Conservation (phyloP, 1,140 invertebrate genomes). For the Hestina assimilis region DNA sequence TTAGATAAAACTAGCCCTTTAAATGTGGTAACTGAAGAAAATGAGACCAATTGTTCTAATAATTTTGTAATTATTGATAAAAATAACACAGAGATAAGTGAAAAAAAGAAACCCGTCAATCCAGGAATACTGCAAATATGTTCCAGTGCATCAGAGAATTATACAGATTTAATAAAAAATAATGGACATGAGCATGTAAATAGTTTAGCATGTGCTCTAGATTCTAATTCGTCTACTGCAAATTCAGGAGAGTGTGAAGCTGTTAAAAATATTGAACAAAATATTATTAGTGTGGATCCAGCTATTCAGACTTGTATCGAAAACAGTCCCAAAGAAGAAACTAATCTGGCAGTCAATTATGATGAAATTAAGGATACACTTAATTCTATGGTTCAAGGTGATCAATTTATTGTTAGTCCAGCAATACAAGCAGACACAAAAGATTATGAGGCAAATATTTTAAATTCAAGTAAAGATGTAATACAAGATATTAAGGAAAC, state of each 20-base stretch:
- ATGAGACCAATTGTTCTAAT: not conserved
- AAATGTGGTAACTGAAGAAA: conserved; percentile 5
- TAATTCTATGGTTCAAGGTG: not conserved
- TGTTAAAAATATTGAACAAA: not conserved
- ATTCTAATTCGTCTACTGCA: not conserved
- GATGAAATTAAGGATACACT: not conserved
- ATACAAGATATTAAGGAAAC: not conserved
- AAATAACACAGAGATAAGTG: not conserved
- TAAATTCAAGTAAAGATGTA: not conserved
- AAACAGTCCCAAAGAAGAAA: too few relatives aligned
- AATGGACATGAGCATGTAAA: not conserved
- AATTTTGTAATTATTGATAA: not conserved
- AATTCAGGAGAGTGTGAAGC: not conserved
- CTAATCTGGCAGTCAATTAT: not conserved
- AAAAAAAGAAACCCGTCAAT: not conserved
- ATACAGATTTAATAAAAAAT: too few relatives aligned
- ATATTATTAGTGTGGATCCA: too few relatives aligned
- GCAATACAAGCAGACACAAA: not conserved
- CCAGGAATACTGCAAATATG: not conserved
- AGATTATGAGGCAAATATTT: not conserved
- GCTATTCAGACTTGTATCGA: too few relatives aligned
- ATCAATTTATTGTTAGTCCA: not conserved
- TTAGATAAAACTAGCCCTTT: conserved; percentile 5
- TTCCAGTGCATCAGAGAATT: not conserved
- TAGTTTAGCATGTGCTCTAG: not conserved